Evolutionary conservation across 2,113 vertebrate species (phyloP).

Genomic region (Clarias macrocephalus): DNA sequence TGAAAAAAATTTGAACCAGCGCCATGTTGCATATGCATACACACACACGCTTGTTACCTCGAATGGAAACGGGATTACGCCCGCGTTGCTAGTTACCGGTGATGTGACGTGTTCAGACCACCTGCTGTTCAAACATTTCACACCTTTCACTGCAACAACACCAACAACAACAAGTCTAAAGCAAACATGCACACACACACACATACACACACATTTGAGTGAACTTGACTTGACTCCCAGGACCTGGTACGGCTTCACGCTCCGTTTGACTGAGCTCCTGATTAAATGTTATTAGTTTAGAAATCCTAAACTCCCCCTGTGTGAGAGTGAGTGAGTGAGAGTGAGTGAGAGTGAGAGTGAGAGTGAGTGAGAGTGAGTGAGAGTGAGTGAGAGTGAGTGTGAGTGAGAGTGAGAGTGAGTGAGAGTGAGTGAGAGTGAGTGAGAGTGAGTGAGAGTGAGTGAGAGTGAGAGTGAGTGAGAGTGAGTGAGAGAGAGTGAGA

Average conservation of each 20-base stretch:
- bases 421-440: neutral
- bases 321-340: neutral
- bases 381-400: neutral
- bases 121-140: neutral
- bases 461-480: no score
- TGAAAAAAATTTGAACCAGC: neutral
- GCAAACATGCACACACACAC: neutral
- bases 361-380: neutral
- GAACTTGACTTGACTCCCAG: neutral
- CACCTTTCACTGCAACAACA: neutral
- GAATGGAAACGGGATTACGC: neutral
- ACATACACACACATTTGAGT: no score
- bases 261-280: constrained; percentile 34
- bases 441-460: neutral
- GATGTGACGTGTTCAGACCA: neutral
- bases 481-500: neutral
- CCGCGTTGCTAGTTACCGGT: neutral
- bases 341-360: neutral
- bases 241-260: neutral
- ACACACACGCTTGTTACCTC: neutral
- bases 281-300: constrained; percentile 36
- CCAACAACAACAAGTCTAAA: no score
- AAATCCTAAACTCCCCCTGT: constrained; percentile 16
- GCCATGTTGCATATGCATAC: neutral
- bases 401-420: neutral